Conservation (phyloP, 2,113 vertebrate genomes). For the Saguinus imperator region DNA sequence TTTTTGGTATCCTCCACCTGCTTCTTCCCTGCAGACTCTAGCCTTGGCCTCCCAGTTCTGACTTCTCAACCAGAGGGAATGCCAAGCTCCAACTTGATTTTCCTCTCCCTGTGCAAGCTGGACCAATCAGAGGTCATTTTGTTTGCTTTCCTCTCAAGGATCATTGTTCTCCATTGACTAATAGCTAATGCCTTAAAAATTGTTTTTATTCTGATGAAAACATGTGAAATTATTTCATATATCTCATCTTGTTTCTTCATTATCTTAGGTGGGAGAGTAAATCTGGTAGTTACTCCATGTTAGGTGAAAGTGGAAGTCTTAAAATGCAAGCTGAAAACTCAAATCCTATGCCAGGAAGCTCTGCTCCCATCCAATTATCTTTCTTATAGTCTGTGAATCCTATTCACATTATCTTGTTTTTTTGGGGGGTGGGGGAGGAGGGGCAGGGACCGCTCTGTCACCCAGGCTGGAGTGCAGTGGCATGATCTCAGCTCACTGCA, state of each 20-base stretch:
- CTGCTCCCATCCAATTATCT: neutral
- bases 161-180: neutral
- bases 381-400: neutral
- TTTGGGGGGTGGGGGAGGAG: too few relatives aligned
- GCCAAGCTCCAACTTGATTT: too few relatives aligned
- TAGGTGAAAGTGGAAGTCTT: neutral
- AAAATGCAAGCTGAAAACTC: neutral
- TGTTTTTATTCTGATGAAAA: neutral
- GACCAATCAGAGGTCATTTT: neutral
- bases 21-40: neutral
- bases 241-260: neutral
- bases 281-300: neutral
- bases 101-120: neutral
- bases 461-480: too few relatives aligned
- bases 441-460: too few relatives aligned
- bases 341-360: neutral
- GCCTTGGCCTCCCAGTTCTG: neutral
- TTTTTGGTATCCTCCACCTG: neutral
- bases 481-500: too few relatives aligned
- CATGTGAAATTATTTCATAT: neutral
- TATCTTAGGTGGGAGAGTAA: neutral
- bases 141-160: neutral
- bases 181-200: neutral
- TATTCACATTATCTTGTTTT: neutral
- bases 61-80: neutral